phyloP scores from a whole-genome alignment of 2,888 invertebrate genomes.

The Exephanes ischioxanthus region DNA sequence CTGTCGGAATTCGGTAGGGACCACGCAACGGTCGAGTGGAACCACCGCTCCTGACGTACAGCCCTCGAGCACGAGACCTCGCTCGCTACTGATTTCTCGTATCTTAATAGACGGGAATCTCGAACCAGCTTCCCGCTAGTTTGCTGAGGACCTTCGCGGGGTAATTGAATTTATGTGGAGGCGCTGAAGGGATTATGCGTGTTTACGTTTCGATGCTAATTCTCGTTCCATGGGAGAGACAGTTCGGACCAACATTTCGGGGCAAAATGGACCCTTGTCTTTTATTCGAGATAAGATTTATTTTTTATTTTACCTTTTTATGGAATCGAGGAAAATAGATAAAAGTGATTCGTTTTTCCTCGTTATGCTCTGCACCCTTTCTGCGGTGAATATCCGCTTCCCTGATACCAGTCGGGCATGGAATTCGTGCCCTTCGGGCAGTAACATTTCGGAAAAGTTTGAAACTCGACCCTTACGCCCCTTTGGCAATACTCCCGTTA shows the following conservation, averaged over 20 bases:
- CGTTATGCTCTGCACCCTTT: too few relatives aligned
- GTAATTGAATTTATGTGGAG: background rate
- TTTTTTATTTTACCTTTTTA: too few relatives aligned
- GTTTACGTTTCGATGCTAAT: background rate
- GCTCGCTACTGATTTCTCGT: conserved; percentile 33
- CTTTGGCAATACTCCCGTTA: background rate
- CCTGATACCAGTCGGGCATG: too few relatives aligned
- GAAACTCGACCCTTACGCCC: too few relatives aligned
- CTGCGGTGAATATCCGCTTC: too few relatives aligned
- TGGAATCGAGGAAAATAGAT: too few relatives aligned
- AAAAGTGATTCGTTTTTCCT: too few relatives aligned
- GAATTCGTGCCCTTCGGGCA: too few relatives aligned
- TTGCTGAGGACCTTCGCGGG: background rate
- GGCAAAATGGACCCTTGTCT: too few relatives aligned
- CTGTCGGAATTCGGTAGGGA: conserved; percentile 60
- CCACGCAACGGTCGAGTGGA: conserved; percentile 49
- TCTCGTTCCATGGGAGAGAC: background rate
- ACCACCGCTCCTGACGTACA: conserved; percentile 47
- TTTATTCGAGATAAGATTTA: too few relatives aligned
- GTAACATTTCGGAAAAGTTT: too few relatives aligned
- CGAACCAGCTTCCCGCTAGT: background rate
- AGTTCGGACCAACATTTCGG: background rate
- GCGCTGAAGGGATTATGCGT: background rate
- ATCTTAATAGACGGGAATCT: conserved; percentile 20
- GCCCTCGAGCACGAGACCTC: background rate